Percentiles rank a stretch among this genome's conserved stretches.
phyloP scores from a whole-genome alignment of 2,797 vertebrate species.

The Rhyacichthys aspro region DNA sequence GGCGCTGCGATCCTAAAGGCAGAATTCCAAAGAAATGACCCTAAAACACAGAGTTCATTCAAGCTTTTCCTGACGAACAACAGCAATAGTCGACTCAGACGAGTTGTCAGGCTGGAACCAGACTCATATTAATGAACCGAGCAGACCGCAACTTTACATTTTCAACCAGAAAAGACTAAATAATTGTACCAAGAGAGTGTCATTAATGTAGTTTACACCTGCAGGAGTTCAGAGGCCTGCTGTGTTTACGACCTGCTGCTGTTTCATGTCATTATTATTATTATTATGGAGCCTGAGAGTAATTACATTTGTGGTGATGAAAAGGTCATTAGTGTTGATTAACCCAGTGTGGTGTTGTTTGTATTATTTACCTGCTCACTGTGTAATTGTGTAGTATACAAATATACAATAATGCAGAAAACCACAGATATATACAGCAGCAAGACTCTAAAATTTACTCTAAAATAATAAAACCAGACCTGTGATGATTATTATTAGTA shows the following conservation, averaged over 20 bases:
- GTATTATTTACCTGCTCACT: conserved; percentile 15
- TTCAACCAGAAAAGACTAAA: too few species aligned
- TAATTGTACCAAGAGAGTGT: too few species aligned
- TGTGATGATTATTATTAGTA: background rate
- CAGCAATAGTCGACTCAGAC: conserved; percentile 26
- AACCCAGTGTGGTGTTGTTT: conserved; percentile 30
- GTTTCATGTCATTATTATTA: too few species aligned
- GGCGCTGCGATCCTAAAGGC: conserved; percentile 47
- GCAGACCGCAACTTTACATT: background rate
- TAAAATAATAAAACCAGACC: too few species aligned
- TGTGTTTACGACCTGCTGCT: conserved; percentile 50
- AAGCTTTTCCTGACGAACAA: conserved; percentile 31
- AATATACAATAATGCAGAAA: conserved; percentile 13
- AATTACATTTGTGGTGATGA: conserved; percentile 41
- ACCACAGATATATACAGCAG: background rate
- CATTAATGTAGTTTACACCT: too few species aligned
- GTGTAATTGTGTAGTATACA: conserved; percentile 15
- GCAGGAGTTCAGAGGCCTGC: conserved; percentile 47
- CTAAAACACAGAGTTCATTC: conserved; percentile 42
- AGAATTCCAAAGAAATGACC: conserved; percentile 59
- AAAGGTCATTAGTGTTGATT: conserved; percentile 20
- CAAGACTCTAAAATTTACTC: too few species aligned
- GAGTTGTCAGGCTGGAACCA: background rate
- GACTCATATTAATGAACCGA: background rate
- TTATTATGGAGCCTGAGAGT: conserved; percentile 45